phyloP scores from a whole-genome alignment of 2,113 vertebrate genomes.

The Coregonus clupeaformis region DNA sequence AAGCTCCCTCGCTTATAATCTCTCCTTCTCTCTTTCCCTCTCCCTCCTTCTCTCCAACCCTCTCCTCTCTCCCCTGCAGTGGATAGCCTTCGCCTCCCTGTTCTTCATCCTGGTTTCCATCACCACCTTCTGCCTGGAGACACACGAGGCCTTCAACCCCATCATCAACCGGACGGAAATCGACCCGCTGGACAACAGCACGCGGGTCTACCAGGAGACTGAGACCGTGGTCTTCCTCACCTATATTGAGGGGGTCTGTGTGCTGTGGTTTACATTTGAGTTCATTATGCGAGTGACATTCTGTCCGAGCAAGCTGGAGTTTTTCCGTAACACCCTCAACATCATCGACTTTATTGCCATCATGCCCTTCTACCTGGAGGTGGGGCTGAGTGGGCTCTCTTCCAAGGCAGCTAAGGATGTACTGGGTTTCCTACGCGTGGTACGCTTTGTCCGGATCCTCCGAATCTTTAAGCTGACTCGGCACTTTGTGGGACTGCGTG shows the following conservation, averaged over 20 bases:
- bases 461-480: slow-evolving; percentile 92
- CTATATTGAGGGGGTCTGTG: slow-evolving; percentile 90
- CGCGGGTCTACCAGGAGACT: slow-evolving; percentile 81
- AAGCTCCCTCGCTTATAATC: not conserved
- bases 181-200: slow-evolving; percentile 80
- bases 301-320: slow-evolving; percentile 90
- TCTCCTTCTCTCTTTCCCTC: slow-evolving; percentile 26
- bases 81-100: slow-evolving; percentile 88
- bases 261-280: slow-evolving; percentile 92
- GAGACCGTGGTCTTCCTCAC: slow-evolving; percentile 89
- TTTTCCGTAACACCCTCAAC: slow-evolving; percentile 89
- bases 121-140: slow-evolving; percentile 92
- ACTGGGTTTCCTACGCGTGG: slow-evolving; percentile 64
- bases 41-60: slow-evolving; percentile 56
- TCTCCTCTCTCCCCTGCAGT: slow-evolving; percentile 68
- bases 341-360: slow-evolving; percentile 94
- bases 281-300: slow-evolving; percentile 89
- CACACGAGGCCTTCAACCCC: slow-evolving; percentile 89
- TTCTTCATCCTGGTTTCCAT: slow-evolving; percentile 95
- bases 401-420: too few species aligned
- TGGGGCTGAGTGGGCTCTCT: too few species aligned
- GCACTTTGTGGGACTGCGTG: slow-evolving; percentile 86
- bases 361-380: slow-evolving; percentile 70
- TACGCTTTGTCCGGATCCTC: slow-evolving; percentile 88
- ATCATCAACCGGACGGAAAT: slow-evolving; percentile 87